Evolutionary conservation across 1,140 invertebrate genomes (phyloP).

Genomic region (Bombus difficillimus): DNA sequence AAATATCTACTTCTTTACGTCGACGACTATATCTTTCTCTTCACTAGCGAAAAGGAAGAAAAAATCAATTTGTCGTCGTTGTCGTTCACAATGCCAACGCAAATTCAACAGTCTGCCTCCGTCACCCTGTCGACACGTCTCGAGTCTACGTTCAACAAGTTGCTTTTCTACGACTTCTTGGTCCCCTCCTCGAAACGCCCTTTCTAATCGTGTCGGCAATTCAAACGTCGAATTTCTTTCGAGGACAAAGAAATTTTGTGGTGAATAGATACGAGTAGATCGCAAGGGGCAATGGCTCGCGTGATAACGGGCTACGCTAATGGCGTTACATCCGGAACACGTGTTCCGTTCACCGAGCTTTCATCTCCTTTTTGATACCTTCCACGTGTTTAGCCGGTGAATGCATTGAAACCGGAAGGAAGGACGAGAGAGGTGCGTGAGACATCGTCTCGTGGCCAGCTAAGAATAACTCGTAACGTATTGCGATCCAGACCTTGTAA

Average conservation of each 20-base stretch:
- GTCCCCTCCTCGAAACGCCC: neutral
- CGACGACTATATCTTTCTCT: too few species aligned
- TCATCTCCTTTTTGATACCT: conserved; percentile 60
- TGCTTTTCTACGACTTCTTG: neutral
- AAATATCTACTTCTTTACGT: too few species aligned
- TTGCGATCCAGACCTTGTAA: conserved; percentile 47
- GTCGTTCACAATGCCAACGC: neutral
- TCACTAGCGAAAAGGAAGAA: too few species aligned
- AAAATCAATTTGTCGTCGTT: conserved; percentile 20
- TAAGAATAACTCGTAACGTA: conserved; percentile 65
- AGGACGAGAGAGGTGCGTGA: conserved; percentile 53
- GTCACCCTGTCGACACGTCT: conserved; percentile 4
- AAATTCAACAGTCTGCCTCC: conserved; percentile 6
- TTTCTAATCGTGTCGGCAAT: conserved; percentile 34
- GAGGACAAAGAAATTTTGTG: neutral
- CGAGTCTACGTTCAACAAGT: conserved; percentile 34
- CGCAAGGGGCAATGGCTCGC: conserved; percentile 8
- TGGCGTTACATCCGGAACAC: conserved; percentile 44
- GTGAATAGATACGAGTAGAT: conserved; percentile 1
- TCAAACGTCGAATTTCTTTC: conserved; percentile 9
- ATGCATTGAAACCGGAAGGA: conserved; percentile 69
- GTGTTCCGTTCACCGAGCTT: conserved; percentile 4
- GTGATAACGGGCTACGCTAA: conserved; percentile 25
- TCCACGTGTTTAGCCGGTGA: conserved; percentile 65
- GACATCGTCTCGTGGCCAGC: conserved; percentile 39